These are phyloP conservation scores for Siniperca scherzeri DNA, from an alignment of 2,797 vertebrate genomes.

Conservation along the genomic window DNA sequence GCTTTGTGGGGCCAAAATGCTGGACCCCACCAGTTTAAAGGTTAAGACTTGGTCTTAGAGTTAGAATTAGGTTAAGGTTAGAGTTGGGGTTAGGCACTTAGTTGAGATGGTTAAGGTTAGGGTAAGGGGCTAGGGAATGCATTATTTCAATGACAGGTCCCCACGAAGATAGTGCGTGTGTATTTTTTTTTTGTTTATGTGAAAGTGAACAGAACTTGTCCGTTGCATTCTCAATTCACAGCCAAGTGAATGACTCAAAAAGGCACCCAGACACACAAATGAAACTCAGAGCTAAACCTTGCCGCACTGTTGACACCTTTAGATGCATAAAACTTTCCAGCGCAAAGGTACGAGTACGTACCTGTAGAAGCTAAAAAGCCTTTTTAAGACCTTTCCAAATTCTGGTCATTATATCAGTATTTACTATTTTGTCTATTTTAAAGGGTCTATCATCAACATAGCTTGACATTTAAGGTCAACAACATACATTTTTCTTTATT, in stretches of 20 bases:
- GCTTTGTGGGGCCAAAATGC: too few relatives aligned
- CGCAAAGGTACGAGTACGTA: accelerated
- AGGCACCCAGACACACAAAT: background rate
- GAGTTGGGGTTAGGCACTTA: too few relatives aligned
- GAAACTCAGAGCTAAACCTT: background rate
- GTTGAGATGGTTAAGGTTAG: too few relatives aligned
- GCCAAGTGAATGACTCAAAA: background rate
- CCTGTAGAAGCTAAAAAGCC: background rate
- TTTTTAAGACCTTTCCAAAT: background rate
- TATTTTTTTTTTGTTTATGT: background rate
- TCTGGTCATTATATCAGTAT: too few relatives aligned
- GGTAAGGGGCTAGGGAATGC: too few relatives aligned
- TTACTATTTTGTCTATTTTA: background rate
- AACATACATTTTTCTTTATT: background rate
- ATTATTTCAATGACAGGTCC: too few relatives aligned
- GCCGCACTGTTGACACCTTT: background rate
- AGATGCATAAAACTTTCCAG: slow-evolving; percentile 18
- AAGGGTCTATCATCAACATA: background rate
- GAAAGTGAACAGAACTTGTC: slow-evolving; percentile 6
- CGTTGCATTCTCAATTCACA: background rate
- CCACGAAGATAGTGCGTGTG: background rate
- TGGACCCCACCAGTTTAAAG: too few relatives aligned
- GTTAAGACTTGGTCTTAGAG: too few relatives aligned
- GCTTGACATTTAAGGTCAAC: background rate
- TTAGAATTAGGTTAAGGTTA: too few relatives aligned